Conservation (phyloP, 2,888 invertebrate species). For the Microctonus hyperodae region DNA sequence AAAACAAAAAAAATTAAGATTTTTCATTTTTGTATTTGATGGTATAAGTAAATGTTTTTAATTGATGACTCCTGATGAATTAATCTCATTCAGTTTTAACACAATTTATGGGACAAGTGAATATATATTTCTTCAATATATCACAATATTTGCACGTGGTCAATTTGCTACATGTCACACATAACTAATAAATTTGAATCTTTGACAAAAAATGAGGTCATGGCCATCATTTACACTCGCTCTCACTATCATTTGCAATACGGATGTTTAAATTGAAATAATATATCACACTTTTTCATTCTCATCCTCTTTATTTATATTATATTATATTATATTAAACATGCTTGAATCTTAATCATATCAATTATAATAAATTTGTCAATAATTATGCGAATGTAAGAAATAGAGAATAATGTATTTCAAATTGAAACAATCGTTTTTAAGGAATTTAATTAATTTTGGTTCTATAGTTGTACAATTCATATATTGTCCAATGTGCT, state of each 20-base stretch:
- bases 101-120: slow-evolving; percentile 14
- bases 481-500: too few relatives aligned
- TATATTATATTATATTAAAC: background rate
- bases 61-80: background rate
- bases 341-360: background rate
- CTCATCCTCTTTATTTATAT: background rate
- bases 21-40: background rate
- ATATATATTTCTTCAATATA: slow-evolving; percentile 35
- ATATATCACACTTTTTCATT: slow-evolving; percentile 8
- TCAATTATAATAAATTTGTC: background rate
- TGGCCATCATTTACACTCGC: slow-evolving; percentile 41
- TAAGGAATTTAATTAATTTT: background rate
- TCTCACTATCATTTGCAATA: slow-evolving; percentile 39
- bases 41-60: background rate
- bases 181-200: slow-evolving; percentile 41
- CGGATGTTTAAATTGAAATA: slow-evolving; percentile 37
- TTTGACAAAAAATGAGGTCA: slow-evolving; percentile 49
- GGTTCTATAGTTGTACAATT: background rate
- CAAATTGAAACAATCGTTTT: background rate
- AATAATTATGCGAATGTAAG: background rate
- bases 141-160: slow-evolving; percentile 33
- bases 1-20: background rate
- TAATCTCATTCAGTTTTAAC: background rate
- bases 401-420: background rate
- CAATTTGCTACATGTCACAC: slow-evolving; percentile 25